Base-by-base conservation (phyloP, 2,797 vertebrate species). In the Enteromius afrohamiltoni region DNA sequence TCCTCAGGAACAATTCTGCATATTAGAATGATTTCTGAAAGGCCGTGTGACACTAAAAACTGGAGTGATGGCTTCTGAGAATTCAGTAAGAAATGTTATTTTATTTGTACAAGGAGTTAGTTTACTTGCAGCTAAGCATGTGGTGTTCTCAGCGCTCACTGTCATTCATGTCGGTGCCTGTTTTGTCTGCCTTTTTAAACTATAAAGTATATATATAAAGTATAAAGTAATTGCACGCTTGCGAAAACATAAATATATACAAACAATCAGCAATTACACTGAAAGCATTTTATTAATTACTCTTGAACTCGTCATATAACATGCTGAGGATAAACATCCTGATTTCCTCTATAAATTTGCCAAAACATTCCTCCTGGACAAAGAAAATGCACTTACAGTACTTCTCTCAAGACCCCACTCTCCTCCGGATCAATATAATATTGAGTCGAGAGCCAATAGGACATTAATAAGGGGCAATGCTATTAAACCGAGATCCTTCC, bases 381-480 rank as follows among this genome's bases (percentile, higher is more conserved):
- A 45, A 62, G 19, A 60, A 10, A 60, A 40, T 23, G 76, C 73
- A n/a, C 53, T 76, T 79, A 81, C 64, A 14, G 40, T 78, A 49
- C 60, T 45, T 71, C 37, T 80, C 73, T 13, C 4, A 74, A 23
- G 29, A 68, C 55, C 55, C 37, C 64, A 17, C 53, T 77, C 29
- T 81, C 13, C 29, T 34, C 60, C 11, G 19, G 79, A 84, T 88
- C 86, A 17, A 80, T 86, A 51, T 37, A 76, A 31, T 53, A 76
- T 77, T 80, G 79, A 86, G 73, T 77, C 26, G 31, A 65, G 58
- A 83, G 74, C 13, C 67, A n/a, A 71, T 65, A 60, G 67, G 74
- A 67, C 83, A 82, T 85, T 80, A 85, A 86, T 86, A 85, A 88
- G 62, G 21, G 40, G 11, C 40, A 13, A 42, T 76, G 53, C 77